Evolutionary conservation across 2,888 invertebrate species (phyloP), one percentile per base, ranked within the genome.

Genomic region (Amblyjoppa fuscipennis): DNA sequence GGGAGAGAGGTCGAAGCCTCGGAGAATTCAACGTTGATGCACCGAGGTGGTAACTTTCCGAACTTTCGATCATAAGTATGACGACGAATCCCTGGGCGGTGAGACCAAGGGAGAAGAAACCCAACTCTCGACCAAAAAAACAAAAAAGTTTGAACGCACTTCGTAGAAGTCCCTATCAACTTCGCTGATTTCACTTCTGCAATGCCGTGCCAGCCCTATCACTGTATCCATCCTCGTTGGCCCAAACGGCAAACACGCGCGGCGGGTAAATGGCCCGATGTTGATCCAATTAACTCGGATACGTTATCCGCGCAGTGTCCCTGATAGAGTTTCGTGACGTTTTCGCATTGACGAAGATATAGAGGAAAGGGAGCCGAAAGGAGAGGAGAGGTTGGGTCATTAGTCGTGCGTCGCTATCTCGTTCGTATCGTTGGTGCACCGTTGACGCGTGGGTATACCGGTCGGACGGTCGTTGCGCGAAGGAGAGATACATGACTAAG

Each of bases 361-460:
- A 38, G 69, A 76, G 45, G 16, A 16, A 75, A 61, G 31, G 51
- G 53, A 71, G 66, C 16, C 11, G 49, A 66, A 31, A 56, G 51
- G 38, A 41, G 53, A 20, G 41, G 34, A 64, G 41, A 70, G 78
- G 80, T 81, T 79, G 59, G 64, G 83, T 87, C 87, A 84, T 87
- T 87, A 86, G 78, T 75, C 68, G 77, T 64, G 56, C 75, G 70
- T 78, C 66, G 76, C 71, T 87, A 83, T 83, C 83, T 70, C 83
- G 70, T 76, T 76, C 66, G 68, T 83, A 82, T 85, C 81, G 77
- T 73, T 85, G 78, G 53, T 68, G 45, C 56, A 70, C 75, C 69
- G 77, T 78, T 85, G 85, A 83, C 81, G 77, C 76, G 64, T 78
- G 81, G 77, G 76, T 81, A 82, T 81, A 86, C 82, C 81, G 64